Base-by-base conservation (phyloP, 2,797 vertebrate genomes). In the Tenualosa thibaudeaui region DNA sequence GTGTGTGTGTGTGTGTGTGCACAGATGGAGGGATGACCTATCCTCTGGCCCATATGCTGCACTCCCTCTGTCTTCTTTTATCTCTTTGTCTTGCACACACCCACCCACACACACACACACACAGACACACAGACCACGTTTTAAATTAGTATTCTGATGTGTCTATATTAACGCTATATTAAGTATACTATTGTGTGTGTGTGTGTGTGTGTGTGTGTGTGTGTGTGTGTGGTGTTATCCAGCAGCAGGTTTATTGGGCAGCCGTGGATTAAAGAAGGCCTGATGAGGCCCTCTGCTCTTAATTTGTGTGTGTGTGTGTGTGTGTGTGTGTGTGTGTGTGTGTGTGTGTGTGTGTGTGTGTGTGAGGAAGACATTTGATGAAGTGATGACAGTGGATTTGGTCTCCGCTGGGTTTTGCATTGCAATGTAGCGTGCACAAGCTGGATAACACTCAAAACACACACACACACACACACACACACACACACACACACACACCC, bases 11-110 rank as follows among this genome's bases (percentile, higher is more conserved):
- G n/a, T 53, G 10, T 26, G 10, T 75, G 78, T 26, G 31, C 93
- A 92, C 93, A 95, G 93, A 95, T 94, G 94, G 92, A 86, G 91
- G 90, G 51, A 10, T 53, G 51, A 12, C 51, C 51, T 12, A 13
- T 53, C 9, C 12, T 53, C 51, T 53, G 51, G 13, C 51, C 51
- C 12, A 92, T 92, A 90, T 90, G 88, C 86, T 83, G 88, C 90
- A 87, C 89, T 54, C 37, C 93, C 87, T 89, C 89, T 87, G 86
- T 19, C 54, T 53, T 53, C 51, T 56, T 22, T 22, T 56, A 22
- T 19, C 54, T 22, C 54, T 56, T 0, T 19, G 17, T 56, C 53
- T 15, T 13, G 3, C 53, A 17, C 53, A 56, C 53, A 56, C 13
- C 19, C 53, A 56, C 53, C 19, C 53, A 56, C 13, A 56, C 54